Evolutionary conservation across 2,113 vertebrate species (phyloP).

Genomic region (Salvator merianae): DNA sequence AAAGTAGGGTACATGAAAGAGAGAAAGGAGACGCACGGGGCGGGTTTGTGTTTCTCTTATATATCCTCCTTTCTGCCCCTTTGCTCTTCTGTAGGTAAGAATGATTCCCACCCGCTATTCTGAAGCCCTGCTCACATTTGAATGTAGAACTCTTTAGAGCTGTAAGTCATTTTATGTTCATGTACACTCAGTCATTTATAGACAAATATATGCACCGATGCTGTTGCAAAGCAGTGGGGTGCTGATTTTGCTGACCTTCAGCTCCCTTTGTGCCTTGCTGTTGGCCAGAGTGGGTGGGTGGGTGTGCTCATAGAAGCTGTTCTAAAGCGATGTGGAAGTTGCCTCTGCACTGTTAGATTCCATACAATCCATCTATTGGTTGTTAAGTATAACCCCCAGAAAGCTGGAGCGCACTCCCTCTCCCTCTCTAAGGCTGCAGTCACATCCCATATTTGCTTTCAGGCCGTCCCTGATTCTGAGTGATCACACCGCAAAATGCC

Average conservation of each 20-base stretch:
- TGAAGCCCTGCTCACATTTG: background rate
- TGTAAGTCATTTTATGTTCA: no score
- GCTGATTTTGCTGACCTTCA: no score
- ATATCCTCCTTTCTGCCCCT: background rate
- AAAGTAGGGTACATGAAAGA: background rate
- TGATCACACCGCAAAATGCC: no score
- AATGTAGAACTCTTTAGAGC: background rate
- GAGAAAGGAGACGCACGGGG: background rate
- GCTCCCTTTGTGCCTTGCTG: no score
- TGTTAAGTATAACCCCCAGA: background rate
- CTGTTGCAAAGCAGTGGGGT: background rate
- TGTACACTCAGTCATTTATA: background rate
- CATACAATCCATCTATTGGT: background rate
- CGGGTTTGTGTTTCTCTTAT: background rate
- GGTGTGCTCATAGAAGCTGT: no score
- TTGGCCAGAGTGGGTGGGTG: no score
- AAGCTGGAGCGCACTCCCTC: no score
- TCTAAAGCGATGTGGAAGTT: background rate
- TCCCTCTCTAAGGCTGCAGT: no score
- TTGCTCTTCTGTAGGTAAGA: background rate
- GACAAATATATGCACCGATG: background rate
- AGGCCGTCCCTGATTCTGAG: no score
- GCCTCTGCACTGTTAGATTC: background rate
- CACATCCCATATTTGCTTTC: no score
- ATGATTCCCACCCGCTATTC: background rate